Evolutionary conservation across 2,797 vertebrate genomes (phyloP).

Genomic region (Sebastes jordani): DNA sequence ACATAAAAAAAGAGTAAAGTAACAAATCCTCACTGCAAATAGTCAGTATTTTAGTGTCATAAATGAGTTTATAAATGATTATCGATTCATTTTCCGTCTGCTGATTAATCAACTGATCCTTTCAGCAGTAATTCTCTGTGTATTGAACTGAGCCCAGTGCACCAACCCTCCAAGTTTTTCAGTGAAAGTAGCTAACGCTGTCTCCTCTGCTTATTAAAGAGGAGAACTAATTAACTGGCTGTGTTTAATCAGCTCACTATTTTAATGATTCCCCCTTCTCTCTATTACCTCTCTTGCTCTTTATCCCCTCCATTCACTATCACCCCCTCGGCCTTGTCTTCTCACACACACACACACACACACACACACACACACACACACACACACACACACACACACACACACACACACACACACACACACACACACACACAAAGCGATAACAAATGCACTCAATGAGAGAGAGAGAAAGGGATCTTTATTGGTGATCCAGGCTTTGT

Average conservation of each 20-base stretch:
- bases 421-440: constrained; percentile 40
- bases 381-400: constrained; percentile 24
- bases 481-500: constrained; percentile 84
- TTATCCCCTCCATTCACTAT: constrained; percentile 15
- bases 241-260: constrained; percentile 79
- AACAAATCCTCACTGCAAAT: background rate
- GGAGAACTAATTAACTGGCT: constrained; percentile 79
- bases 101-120: background rate
- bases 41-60: background rate
- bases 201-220: constrained; percentile 72
- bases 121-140: background rate
- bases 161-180: constrained; percentile 10
- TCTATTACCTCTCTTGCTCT: constrained; percentile 10
- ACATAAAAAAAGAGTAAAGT: background rate
- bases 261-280: constrained; percentile 22
- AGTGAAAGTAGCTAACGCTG: constrained; percentile 39
- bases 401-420: constrained; percentile 19
- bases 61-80: background rate
- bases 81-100: background rate
- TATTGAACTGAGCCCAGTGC: background rate
- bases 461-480: constrained; percentile 74
- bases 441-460: constrained; percentile 43
- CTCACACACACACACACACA: background rate
- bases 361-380: background rate
- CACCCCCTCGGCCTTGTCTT: background rate